These are phyloP conservation scores for Macrotrachela quadricornifera DNA, from an alignment of 1,140 invertebrate genomes.

Conservation along the genomic window DNA sequence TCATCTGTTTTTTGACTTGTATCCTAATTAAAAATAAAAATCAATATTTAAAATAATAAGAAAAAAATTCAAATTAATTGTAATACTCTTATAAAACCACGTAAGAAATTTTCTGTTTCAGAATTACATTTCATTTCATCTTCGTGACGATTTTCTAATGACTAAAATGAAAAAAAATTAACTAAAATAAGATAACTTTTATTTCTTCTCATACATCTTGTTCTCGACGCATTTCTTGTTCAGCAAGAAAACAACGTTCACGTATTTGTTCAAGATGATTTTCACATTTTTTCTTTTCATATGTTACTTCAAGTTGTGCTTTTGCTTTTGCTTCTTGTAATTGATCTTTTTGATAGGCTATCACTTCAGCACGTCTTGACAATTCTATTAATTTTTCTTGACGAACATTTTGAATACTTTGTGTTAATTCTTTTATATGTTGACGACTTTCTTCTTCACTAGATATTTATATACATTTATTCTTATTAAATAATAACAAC, in stretches of 20 bases:
- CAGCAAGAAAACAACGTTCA: conserved; percentile 1
- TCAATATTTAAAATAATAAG: too few relatives aligned
- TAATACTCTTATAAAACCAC: too few relatives aligned
- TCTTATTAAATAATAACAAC: too few relatives aligned
- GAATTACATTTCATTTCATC: too few relatives aligned
- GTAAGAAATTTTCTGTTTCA: too few relatives aligned
- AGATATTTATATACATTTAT: background rate
- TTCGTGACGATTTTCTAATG: too few relatives aligned
- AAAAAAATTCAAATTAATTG: too few relatives aligned
- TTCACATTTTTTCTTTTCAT: conserved; percentile 6
- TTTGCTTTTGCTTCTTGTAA: conserved; percentile 5
- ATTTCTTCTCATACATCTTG: too few relatives aligned
- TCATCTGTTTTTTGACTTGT: too few relatives aligned
- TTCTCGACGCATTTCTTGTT: background rate
- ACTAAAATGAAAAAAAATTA: too few relatives aligned
- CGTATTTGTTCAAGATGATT: conserved; percentile 1
- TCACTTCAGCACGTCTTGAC: background rate
- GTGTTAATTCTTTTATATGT: background rate
- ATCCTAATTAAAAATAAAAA: too few relatives aligned
- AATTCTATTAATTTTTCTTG: conserved; percentile 1
- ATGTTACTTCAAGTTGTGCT: conserved; percentile 4
- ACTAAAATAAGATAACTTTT: too few relatives aligned
- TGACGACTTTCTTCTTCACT: conserved; percentile 2
- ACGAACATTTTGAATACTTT: background rate
- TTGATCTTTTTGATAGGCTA: conserved; percentile 6